Evolutionary conservation across 2,797 vertebrate species (phyloP), one percentile per base, ranked within the genome.

Genomic region (Centropyge bicolor): DNA sequence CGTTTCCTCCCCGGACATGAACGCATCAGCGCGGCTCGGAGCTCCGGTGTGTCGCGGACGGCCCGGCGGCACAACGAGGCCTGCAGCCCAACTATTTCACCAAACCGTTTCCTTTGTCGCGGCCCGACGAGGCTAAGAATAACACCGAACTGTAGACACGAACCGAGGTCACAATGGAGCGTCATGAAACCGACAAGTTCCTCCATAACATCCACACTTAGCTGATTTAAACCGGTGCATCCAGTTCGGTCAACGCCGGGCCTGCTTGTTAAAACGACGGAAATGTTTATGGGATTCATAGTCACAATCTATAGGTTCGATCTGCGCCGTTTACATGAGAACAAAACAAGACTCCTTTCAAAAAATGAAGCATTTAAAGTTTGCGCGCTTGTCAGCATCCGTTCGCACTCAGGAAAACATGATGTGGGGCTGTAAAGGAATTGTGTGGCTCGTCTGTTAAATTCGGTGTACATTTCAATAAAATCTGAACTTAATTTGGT

Each of bases 51-150:
- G 46, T 24, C 24, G 70, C 19, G 71, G 31, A 8, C 56, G 10
- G 49, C 67, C n/a, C 20, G 8, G 71, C 16, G 55, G 12, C 75
- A 55, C 19, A 66, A 51, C 57, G 60, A 83, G 90, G 86, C 86
- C 86, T 64, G 36, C 0, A 71, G 76, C 60, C 78, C 9, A 81
- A 82, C 82, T 84, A 36, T 74, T 84, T 60, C 59, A 73, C 64
- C 64, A 54, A 31, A 84, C 74, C 3, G 45, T 78, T 82, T 84
- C 86, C 80, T 91, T 91, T 91, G 91, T 93, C 88, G 90, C 87
- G 74, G 83, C 81, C 78, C 79, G 73, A 67, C 78, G 17, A 22
- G 68, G 81, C 89, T 88, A 83, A 86, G 87, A 82, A 86, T 83
- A 91, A 71, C 86, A 40, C 36, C 69, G 49, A 73, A 36, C 80